These are phyloP conservation scores for Orchesella flavescens DNA, from an alignment of 2,888 invertebrate genomes.

Conservation along the genomic window DNA sequence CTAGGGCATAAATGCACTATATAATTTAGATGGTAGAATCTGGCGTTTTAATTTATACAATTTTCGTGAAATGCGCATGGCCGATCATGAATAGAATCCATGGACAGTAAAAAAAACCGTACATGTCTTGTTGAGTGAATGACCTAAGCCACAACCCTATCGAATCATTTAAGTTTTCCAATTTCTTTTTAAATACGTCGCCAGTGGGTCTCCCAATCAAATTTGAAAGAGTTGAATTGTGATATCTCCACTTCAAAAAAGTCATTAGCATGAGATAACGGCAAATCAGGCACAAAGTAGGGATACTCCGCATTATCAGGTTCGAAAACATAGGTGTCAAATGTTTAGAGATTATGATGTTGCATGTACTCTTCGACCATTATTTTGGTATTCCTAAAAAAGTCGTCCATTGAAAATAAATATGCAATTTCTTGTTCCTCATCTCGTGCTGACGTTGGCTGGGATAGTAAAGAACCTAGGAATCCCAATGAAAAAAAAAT, in stretches of 20 bases:
- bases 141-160: neutral
- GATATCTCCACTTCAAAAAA: conserved; percentile 13
- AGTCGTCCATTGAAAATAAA: neutral
- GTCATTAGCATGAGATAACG: neutral
- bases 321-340: neutral
- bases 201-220: neutral
- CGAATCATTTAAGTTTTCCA: neutral
- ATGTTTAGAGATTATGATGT: neutral
- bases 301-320: conserved; percentile 18
- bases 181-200: neutral
- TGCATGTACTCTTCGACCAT: conserved; percentile 3
- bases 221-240: neutral
- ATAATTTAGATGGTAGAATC: too few species aligned
- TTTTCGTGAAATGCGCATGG: too few species aligned
- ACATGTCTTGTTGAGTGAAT: neutral
- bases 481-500: neutral
- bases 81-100: too few species aligned
- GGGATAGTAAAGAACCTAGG: conserved; percentile 11
- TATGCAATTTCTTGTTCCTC: conserved; percentile 3
- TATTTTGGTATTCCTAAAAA: neutral
- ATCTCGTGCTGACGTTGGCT: too few species aligned
- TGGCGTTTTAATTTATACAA: too few species aligned
- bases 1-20: too few species aligned
- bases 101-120: neutral
- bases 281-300: conserved; percentile 16